These are phyloP conservation scores for Seira sanloemensis DNA, from an alignment of 2,888 invertebrate species.

Conservation along the genomic window DNA sequence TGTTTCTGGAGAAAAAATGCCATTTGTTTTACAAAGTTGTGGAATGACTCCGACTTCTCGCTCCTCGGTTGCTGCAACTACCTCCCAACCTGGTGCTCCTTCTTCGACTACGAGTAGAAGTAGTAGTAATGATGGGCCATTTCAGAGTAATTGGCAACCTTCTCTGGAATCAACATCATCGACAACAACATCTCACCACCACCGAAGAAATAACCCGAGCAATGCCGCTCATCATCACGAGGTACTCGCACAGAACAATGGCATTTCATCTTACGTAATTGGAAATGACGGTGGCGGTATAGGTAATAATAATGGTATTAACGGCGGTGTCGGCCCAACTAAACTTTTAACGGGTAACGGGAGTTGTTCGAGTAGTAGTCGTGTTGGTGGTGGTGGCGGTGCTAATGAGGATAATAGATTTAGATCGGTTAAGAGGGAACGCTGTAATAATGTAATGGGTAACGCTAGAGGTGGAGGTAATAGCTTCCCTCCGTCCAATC, in stretches of 20 bases:
- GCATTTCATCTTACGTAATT: constrained; percentile 11
- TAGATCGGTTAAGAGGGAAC: constrained; percentile 39
- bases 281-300: constrained; percentile 30
- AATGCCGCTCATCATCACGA: constrained; percentile 15
- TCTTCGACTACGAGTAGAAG: not conserved
- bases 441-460: constrained; percentile 15
- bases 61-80: constrained; percentile 26
- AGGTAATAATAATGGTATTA: constrained; percentile 36
- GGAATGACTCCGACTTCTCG: constrained; percentile 28
- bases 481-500: no score
- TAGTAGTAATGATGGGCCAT: constrained; percentile 72
- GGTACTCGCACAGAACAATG: constrained; percentile 16
- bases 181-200: constrained; percentile 37
- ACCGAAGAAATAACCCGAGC: constrained; percentile 4
- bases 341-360: constrained; percentile 37
- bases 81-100: constrained; percentile 62
- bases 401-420: constrained; percentile 48
- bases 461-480: not conserved
- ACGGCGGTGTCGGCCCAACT: constrained; percentile 36
- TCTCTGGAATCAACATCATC: constrained; percentile 49
- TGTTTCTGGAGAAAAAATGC: constrained; percentile 51
- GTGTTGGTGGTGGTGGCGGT: no score
- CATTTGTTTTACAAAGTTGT: constrained; percentile 63
- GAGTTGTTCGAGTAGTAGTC: no score
- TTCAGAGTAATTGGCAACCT: constrained; percentile 70